phyloP scores from a whole-genome alignment of 1,140 invertebrate genomes.

The Musca vetustissima region DNA sequence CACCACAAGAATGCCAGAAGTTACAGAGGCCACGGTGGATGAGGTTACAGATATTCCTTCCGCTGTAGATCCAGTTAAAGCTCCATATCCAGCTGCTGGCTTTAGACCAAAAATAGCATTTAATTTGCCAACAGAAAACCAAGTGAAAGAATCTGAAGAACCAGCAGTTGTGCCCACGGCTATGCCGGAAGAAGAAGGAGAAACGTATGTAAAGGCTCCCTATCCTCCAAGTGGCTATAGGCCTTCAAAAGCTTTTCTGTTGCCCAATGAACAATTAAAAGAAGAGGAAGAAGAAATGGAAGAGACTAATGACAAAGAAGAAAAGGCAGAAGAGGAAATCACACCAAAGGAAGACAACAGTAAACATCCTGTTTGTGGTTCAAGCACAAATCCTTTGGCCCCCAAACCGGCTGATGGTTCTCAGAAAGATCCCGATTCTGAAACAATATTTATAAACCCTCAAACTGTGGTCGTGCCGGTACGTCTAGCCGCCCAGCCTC shows the following conservation, averaged over 20 bases:
- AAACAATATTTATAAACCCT: constrained; percentile 39
- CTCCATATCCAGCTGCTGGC: constrained; percentile 42
- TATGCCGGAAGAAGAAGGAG: constrained; percentile 23
- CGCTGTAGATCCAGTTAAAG: constrained; percentile 13
- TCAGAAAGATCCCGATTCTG: constrained; percentile 43
- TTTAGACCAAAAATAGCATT: constrained; percentile 40
- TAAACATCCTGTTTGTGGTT: constrained; percentile 44
- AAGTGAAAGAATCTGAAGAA: constrained; percentile 1
- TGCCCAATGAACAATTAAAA: constrained; percentile 38
- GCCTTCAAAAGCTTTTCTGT: constrained; percentile 42
- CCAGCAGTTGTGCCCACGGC: neutral
- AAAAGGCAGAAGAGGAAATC: neutral
- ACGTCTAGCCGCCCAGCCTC: constrained; percentile 3
- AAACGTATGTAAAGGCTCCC: constrained; percentile 35
- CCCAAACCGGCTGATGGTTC: constrained; percentile 45
- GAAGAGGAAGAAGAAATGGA: neutral
- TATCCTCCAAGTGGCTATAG: constrained; percentile 47
- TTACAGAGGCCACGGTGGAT: constrained; percentile 22
- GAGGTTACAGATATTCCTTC: neutral
- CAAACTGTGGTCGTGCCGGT: constrained; percentile 7
- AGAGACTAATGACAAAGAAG: neutral
- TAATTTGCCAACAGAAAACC: constrained; percentile 37
- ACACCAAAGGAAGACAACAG: neutral
- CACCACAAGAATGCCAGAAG: constrained; percentile 37
- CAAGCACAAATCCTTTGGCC: constrained; percentile 46